Evolutionary conservation across 2,797 vertebrate genomes (phyloP).

Genomic region (Presbytis comata): DNA sequence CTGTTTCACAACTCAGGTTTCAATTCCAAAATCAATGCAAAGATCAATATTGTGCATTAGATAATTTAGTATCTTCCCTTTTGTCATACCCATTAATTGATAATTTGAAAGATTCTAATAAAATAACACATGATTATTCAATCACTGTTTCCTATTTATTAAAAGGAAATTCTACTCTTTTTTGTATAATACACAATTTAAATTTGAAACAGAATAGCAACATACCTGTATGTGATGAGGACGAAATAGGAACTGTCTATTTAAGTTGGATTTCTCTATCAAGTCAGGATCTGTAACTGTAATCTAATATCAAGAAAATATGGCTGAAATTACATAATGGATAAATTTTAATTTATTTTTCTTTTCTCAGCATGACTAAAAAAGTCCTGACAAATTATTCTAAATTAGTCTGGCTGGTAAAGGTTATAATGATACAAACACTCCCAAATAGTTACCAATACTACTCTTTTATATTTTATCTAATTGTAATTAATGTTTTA

Average conservation of each 20-base stretch:
- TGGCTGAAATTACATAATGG: conserved; percentile 53
- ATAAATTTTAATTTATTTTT: conserved; percentile 1
- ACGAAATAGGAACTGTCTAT: conserved; percentile 98
- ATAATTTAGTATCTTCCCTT: conserved; percentile 22
- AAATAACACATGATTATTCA: not conserved
- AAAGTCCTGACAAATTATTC: not conserved
- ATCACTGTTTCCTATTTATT: not conserved
- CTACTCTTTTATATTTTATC: not conserved
- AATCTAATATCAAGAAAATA: conserved; percentile 86
- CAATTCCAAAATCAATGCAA: not conserved
- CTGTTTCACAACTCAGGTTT: conserved; percentile 19
- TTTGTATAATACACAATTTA: not conserved
- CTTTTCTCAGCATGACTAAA: conserved; percentile 36
- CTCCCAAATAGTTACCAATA: not conserved
- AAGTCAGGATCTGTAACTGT: conserved; percentile 98
- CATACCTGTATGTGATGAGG: conserved; percentile 97
- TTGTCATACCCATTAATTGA: not conserved
- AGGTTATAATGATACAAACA: not conserved
- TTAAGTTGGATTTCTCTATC: conserved; percentile 99
- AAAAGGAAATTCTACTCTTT: conserved; percentile 22
- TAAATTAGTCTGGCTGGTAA: conserved; percentile 36
- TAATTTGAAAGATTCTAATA: conserved; percentile 22
- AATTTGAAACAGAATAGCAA: conserved; percentile 41
- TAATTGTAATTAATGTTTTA: conserved; percentile 19
- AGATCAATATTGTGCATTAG: conserved; percentile 10